Evolutionary conservation across 2,797 vertebrate species (phyloP).

Genomic region (Rhincodon typus): DNA sequence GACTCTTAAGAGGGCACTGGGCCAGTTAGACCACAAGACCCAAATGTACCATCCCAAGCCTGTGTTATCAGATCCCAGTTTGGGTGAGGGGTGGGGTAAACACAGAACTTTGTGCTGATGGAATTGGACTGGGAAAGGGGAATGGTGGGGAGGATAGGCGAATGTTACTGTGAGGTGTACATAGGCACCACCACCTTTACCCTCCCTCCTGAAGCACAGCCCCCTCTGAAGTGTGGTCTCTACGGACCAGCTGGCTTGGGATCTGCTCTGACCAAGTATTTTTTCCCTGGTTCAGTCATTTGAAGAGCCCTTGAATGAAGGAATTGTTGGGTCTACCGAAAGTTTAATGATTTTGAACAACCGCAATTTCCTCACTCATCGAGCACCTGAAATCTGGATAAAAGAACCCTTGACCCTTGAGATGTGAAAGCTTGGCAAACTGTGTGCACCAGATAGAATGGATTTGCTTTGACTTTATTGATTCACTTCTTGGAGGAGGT

Average conservation of each 20-base stretch:
- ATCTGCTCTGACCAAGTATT: not conserved
- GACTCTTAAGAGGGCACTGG: not conserved
- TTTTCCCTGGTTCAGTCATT: not conserved
- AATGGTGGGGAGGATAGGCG: not conserved
- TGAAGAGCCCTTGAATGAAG: not conserved
- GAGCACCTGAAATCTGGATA: not conserved
- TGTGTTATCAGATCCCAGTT: constrained; percentile 25
- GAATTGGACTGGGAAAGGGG: not conserved
- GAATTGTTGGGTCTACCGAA: not conserved
- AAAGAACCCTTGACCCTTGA: not conserved
- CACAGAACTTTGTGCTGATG: not conserved
- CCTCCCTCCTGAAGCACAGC: not conserved
- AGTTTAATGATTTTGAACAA: constrained; percentile 8
- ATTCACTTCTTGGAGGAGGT: constrained; percentile 11
- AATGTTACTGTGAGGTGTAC: not conserved
- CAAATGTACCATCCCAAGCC: not conserved
- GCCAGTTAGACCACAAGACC: not conserved
- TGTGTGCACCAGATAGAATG: too few relatives aligned
- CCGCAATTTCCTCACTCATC: not conserved
- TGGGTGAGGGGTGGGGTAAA: too few relatives aligned
- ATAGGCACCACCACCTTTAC: not conserved
- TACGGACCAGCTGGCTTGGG: too few relatives aligned
- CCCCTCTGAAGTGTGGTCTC: not conserved
- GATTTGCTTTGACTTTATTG: not conserved
- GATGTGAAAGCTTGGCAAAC: not conserved